A percentile compares a stretch with the other conserved stretches of the same genome.
Evolutionary conservation across 2,797 vertebrate species (phyloP).

Genomic region (Squalus acanthias): DNA sequence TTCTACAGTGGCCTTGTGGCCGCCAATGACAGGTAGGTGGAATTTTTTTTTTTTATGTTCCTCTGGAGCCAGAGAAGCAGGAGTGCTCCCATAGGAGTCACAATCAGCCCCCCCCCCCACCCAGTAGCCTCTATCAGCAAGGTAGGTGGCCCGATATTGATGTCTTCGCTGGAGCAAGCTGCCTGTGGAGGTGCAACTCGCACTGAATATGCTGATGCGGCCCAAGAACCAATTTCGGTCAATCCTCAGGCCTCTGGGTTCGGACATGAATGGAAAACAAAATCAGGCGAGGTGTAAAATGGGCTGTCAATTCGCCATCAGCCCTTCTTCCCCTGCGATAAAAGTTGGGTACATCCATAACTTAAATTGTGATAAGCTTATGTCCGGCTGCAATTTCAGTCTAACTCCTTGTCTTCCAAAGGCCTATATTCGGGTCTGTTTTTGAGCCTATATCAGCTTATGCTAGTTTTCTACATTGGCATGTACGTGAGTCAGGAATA

Average conservation of each 20-base stretch:
- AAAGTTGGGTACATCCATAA: slow-evolving; percentile 14
- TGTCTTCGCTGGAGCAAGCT: not conserved
- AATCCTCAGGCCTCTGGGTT: not conserved
- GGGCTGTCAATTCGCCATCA: not conserved
- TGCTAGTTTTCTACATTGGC: not conserved
- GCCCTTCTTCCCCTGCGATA: not conserved
- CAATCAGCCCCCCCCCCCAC: not conserved
- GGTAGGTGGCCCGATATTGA: not conserved
- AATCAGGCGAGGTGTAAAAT: not conserved
- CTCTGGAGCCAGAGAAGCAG: not conserved
- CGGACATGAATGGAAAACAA: not conserved
- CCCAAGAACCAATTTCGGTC: not conserved
- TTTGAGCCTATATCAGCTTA: not conserved
- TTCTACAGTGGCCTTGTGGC: not conserved
- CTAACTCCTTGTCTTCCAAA: not conserved
- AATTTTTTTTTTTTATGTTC: not conserved
- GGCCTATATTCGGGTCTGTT: not conserved
- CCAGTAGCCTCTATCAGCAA: not conserved
- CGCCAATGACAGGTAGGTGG: not conserved
- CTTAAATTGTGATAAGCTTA: not conserved
- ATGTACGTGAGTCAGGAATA: not conserved
- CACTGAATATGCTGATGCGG: not conserved
- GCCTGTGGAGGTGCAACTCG: not conserved
- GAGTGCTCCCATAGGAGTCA: too few relatives aligned
- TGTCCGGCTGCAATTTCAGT: not conserved